Evolutionary conservation across 2,888 invertebrate species (phyloP).

Genomic region (Acanthosepion esculentum): DNA sequence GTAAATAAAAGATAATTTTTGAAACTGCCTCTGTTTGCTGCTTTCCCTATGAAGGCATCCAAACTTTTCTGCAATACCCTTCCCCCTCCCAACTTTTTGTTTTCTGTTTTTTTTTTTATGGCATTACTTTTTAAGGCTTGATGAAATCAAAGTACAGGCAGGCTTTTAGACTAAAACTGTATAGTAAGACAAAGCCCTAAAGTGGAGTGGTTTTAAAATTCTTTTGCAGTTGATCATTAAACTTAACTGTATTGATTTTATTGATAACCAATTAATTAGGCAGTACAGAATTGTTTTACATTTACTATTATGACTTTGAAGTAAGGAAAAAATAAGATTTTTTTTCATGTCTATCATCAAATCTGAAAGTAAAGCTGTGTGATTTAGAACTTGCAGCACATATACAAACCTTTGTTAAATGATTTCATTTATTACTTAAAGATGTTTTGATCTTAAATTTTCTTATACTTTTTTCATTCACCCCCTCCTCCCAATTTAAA

Average conservation of each 20-base stretch:
- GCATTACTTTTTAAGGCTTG: background rate
- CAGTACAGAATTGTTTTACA: background rate
- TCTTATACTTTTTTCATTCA: background rate
- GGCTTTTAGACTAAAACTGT: background rate
- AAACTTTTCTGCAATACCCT: background rate
- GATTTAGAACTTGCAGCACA: background rate
- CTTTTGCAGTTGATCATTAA: no score
- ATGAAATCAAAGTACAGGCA: background rate
- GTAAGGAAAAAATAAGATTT: background rate
- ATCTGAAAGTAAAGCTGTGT: background rate
- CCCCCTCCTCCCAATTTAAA: background rate
- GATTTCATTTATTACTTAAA: background rate
- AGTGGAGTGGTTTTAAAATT: no score
- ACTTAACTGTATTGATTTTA: no score
- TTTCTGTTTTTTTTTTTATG: background rate
- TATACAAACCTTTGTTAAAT: background rate
- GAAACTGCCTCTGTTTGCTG: slow-evolving; percentile 23
- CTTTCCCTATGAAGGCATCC: slow-evolving; percentile 33
- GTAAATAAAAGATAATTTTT: slow-evolving; percentile 47
- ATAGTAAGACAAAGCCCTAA: no score
- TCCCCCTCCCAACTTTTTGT: background rate
- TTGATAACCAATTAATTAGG: no score
- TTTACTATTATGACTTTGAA: background rate
- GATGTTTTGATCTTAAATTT: background rate
- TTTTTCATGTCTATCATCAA: background rate